Evolutionary conservation across 37 sponge, comb jelly and placozoan genomes (phyloP), one percentile per base, ranked within the genome.

Genomic region (Hexactinellida sp.): DNA sequence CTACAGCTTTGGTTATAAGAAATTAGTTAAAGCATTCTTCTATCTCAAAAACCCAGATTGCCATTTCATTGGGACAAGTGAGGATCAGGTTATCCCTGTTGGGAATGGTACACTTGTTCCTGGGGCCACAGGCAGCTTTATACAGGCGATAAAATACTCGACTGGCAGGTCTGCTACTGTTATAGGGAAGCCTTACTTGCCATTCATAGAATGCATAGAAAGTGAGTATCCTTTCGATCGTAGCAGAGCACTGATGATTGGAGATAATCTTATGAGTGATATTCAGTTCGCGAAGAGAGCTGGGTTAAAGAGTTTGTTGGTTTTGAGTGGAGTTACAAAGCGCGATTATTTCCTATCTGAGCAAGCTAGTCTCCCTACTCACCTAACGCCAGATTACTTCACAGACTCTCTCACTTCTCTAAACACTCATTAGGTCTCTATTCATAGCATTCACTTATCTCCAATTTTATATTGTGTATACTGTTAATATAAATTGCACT

Each of bases 241-340:
- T 21, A 51, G 37, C 21, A 38, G 83, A 51, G 84, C 83, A 0
- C 23, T 87, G 21, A 87, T 87, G 88, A 41, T 87, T 19, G 88
- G 88, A 32, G 88, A 87, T 47, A 87, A 87, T 36, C 37, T 87
- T 16, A 36, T 21, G 1, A 87, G 82, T 10, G 88, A 87, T 82
- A 87, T 87, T 51, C 88, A 54, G 55, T 87, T 87, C 54, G 88
- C 51, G 34, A 47, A 52, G 0, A 87, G 83, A 36, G 39, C 88
- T 0, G 88, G 88, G 0, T 83, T 87, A 1, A 83, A 83, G 55
- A 83, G 82, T 47, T 25, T 38, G 3, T 35, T 87, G 47, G 84
- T 87, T 25, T 54, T 87, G 83, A 38, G 55, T 24, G 88, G 88
- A 36, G 84, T 87, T 30, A 82, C 87, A 37, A 71, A 34, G 38